Conservation (phyloP, 2,797 vertebrate genomes). For the Thunnus albacares region DNA sequence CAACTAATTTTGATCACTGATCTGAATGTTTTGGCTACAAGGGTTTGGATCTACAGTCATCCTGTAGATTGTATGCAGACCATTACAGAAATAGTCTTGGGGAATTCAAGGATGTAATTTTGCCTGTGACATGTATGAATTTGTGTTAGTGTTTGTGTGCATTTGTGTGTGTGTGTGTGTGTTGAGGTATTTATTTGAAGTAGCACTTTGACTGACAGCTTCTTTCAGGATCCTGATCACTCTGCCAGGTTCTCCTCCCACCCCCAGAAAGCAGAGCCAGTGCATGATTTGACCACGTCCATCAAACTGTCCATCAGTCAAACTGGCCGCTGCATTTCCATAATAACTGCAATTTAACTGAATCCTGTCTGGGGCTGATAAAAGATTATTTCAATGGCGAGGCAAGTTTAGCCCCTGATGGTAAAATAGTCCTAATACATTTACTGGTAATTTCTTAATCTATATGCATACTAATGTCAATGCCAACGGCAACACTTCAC, state of each 20-base stretch:
- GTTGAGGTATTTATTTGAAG: conserved; percentile 13
- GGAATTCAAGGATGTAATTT: conserved; percentile 1
- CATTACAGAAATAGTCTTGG: neutral
- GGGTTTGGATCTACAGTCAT: neutral
- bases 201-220: conserved; percentile 60
- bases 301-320: conserved; percentile 57
- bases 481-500: neutral
- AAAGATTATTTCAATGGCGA: conserved; percentile 26
- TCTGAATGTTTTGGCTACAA: neutral
- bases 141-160: neutral
- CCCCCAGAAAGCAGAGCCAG: conserved; percentile 20
- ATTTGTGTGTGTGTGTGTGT: neutral
- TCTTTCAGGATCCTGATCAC: conserved; percentile 43
- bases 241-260: conserved; percentile 35
- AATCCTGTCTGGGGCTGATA: conserved; percentile 23
- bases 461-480: conserved; percentile 31
- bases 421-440: conserved; percentile 16
- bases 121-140: neutral
- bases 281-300: conserved; percentile 41
- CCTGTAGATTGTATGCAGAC: neutral
- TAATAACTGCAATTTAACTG: conserved; percentile 56
- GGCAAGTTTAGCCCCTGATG: conserved; percentile 27
- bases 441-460: conserved; percentile 35
- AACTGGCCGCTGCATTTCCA: conserved; percentile 35
- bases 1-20: neutral